Evolutionary conservation across 2,113 vertebrate genomes (phyloP), one percentile per base, ranked within the genome.

Genomic region (Agapornis roseicollis): DNA sequence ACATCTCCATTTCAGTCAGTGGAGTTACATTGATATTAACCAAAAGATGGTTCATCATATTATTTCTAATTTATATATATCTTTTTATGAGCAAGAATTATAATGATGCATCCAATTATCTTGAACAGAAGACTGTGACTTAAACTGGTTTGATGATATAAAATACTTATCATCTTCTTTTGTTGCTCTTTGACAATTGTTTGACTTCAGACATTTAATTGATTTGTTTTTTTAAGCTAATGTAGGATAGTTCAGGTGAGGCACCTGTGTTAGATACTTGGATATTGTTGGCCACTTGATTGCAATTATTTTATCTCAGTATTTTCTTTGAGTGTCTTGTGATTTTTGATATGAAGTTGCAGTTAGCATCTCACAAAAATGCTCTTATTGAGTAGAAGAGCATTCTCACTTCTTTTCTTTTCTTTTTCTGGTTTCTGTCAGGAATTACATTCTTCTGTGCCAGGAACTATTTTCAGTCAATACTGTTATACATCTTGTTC

Each of bases 291-390:
- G 46, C 58, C 47, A 82, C 46, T 90, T 93, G 66, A 76, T 37
- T 95, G 68, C 70, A 96, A 80, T 71, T 86, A 81, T 89, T 94
- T 94, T 94, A 83, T 89, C 72, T 93, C 58, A 29, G 23, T 61
- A 55, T 29, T 76, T 49, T 20, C 65, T 86, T 42, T 61, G 17
- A 61, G 11, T 29, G 15, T 13, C 61, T 61, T 25, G 19, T 47
- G 33, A 35, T 76, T 77, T 80, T 74, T 37, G 7, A 37, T 66
- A 61, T 13, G 35, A 80, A 66, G 15, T 35, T 65, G 16, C 16
- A 53, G 11, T n/a, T 24, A 85, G 12, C 17, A 61, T 44, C 31
- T 55, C 19, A 55, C 17, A n/a, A 90, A 85, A 73, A 56, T 29
- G 3, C 28, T 47, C 18, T 39, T 84, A 12, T 69, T 79, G 58